Evolutionary conservation across 2,888 invertebrate genomes (phyloP), one percentile per base, ranked within the genome.

Genomic region (Gymnoscelis rufifasciata): DNA sequence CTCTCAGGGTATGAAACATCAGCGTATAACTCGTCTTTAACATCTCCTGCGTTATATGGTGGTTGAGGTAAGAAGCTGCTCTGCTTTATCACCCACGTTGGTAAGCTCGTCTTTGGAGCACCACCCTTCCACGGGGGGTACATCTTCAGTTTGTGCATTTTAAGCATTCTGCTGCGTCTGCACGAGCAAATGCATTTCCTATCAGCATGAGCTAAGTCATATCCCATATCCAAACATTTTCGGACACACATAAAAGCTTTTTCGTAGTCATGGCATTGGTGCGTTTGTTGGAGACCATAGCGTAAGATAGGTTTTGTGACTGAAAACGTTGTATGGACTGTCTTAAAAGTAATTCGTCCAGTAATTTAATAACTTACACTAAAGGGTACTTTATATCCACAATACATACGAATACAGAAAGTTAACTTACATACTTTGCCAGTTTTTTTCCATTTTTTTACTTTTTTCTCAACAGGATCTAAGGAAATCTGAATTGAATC

Each of bases 221-320:
- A 83, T 11, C 65, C 61, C 7, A 59, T 41, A 54, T 74, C 69
- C 37, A 76, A 52, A 59, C 86, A 86, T 59, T 68, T 74, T 52
- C 68, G 66, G 23, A 83, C 57, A 47, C 84, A 86, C 4, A 72
- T 7, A 56, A 66, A 83, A 2, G 76, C 64, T 54, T 67, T 70
- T 38, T 70, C 54, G 33, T 69, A 83, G 27, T 66, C 51, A 19
- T 46, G 15, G 47, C 84, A 86, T 1, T 67, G 67, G 1, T 67
- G 30, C n/a, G 66, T 74, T 47, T 54, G 57, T 12, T 84, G 83
- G 54, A 77, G 76, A 12, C 84, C 84, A 51, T 80, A 83, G 27
- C 82, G 77, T 29, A 80, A 57, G 8, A 60, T 56, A 8, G 48
- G 27, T 14, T 53, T 42, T 43, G 48, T n/a, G 24, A 52, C 43